Percentiles rank a stretch among this genome's conserved stretches.
Conservation (phyloP, 2,797 vertebrate species). For the Sebastes itinus region DNA sequence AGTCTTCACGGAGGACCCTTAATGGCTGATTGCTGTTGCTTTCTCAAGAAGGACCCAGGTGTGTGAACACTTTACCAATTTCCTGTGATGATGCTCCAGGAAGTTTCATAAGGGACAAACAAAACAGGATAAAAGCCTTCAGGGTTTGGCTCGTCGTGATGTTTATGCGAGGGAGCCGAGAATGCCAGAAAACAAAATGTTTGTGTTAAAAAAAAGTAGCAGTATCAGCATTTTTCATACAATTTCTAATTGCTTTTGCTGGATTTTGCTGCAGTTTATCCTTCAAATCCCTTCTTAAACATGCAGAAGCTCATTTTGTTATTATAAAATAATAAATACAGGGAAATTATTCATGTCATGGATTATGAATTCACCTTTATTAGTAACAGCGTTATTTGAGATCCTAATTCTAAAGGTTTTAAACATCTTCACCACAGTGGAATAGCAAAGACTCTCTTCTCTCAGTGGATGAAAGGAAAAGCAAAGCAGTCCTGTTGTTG, state of each 20-base stretch:
- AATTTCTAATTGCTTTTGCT: neutral
- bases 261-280: neutral
- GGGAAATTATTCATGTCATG: neutral
- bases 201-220: neutral
- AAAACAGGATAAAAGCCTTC: slow-evolving; percentile 45
- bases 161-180: neutral
- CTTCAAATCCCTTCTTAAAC: neutral
- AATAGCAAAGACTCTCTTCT: neutral
- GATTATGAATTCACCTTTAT: neutral
- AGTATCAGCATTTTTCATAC: neutral
- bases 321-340: neutral
- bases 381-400: neutral
- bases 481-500: slow-evolving; percentile 64
- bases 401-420: neutral
- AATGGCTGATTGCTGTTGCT: slow-evolving; percentile 63
- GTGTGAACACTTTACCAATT: slow-evolving; percentile 76
- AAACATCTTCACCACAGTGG: neutral
- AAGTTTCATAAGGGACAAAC: slow-evolving; percentile 16
- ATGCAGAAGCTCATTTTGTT: neutral
- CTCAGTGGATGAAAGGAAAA: slow-evolving; percentile 11
- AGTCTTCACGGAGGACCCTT: slow-evolving; percentile 69
- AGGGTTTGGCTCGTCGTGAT: neutral
- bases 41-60: slow-evolving; percentile 79
- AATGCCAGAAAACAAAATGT: neutral
- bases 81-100: slow-evolving; percentile 66